Evolutionary conservation across 2,888 invertebrate genomes (phyloP).

Genomic region (Agrenia bidenticulata): DNA sequence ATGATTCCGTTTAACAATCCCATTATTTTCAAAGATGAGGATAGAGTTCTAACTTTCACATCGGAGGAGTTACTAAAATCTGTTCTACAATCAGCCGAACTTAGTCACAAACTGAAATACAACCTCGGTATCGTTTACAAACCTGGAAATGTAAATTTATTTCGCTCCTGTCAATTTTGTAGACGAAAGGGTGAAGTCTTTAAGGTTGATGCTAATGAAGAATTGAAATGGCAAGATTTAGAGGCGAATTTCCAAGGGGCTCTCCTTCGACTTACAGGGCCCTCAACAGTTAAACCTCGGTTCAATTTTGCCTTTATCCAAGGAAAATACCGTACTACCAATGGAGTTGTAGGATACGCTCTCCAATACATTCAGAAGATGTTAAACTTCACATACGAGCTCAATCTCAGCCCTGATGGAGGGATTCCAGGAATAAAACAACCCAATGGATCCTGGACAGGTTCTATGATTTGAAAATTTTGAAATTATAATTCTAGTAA

Average conservation of each 20-base stretch:
- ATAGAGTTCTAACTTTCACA: neutral
- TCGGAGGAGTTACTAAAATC: neutral
- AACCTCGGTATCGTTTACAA: neutral
- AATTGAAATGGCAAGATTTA: neutral
- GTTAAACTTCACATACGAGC: constrained; percentile 24
- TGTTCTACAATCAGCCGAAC: neutral
- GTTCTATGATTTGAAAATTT: no score
- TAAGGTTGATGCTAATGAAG: neutral
- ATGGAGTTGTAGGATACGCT: neutral
- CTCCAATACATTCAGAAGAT: neutral
- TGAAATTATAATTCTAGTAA: no score
- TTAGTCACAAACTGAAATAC: neutral
- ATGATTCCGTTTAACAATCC: neutral
- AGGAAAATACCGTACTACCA: neutral
- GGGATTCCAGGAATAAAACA: constrained; percentile 24
- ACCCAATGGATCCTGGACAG: constrained; percentile 28
- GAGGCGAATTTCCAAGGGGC: neutral
- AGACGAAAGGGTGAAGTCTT: neutral
- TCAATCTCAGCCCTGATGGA: constrained; percentile 20
- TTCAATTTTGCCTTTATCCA: neutral
- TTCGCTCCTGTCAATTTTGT: neutral
- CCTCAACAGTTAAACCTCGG: neutral
- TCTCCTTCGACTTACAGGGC: neutral
- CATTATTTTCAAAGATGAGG: neutral
- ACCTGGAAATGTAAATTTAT: neutral